phyloP scores from a whole-genome alignment of 2,888 invertebrate genomes.

The Microctonus aethiopoides region DNA sequence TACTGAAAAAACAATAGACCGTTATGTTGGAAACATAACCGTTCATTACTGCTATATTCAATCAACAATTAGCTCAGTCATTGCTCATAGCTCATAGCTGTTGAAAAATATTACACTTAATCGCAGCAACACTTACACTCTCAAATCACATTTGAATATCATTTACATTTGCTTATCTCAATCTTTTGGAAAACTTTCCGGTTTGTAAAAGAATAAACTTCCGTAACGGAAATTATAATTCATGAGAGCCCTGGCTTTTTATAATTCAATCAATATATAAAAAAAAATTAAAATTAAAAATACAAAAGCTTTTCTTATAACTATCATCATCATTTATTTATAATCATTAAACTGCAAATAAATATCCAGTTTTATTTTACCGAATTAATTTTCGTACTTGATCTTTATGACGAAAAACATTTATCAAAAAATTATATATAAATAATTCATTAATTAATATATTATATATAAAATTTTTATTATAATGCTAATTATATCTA shows the following conservation, averaged over 20 bases:
- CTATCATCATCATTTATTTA: no score
- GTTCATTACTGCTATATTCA: slow-evolving; percentile 47
- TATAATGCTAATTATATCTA: no score
- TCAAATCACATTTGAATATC: slow-evolving; percentile 2
- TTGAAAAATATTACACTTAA: slow-evolving; percentile 57
- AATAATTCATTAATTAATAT: no score
- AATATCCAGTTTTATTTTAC: no score
- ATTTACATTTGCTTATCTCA: not conserved
- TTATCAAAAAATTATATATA: no score
- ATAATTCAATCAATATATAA: not conserved
- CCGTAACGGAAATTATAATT: not conserved
- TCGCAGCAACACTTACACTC: slow-evolving; percentile 29
- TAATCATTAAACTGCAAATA: no score
- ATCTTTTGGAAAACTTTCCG: not conserved
- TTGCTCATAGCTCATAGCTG: slow-evolving; percentile 42
- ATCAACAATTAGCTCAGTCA: slow-evolving; percentile 57
- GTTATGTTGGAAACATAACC: slow-evolving; percentile 54
- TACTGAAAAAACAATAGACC: slow-evolving; percentile 59
- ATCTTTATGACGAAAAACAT: no score
- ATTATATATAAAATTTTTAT: no score
- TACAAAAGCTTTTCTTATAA: no score
- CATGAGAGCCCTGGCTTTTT: no score
- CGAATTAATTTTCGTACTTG: no score
- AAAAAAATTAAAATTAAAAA: no score
- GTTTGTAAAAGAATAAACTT: not conserved